Evolutionary conservation across 2,888 invertebrate species (phyloP), one percentile per base, ranked within the genome.

Genomic region (Drosophila vallismaia): DNA sequence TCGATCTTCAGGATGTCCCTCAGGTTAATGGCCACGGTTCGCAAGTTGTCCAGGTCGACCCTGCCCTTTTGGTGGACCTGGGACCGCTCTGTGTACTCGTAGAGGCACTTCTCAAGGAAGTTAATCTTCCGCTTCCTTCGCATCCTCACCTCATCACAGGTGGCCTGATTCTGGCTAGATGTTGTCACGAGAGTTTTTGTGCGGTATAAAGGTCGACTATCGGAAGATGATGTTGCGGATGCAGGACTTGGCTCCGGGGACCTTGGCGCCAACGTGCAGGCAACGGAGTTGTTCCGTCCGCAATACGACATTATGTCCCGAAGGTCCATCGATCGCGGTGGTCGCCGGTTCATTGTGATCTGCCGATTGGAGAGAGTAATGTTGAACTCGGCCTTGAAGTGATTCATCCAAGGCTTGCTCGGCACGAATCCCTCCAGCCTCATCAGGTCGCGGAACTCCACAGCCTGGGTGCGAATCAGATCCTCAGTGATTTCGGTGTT

Each of bases 221-320:
- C n/a, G n/a, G n/a, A n/a, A n/a, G n/a, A n/a, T n/a, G 24, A 26
- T 4, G 48, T 9, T 12, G 38, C 7, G 29, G 8, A 45, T 5
- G 53, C 10, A 3, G 64, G n/a, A 5, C 38, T 4, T 29, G 33
- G 46, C 29, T 53, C 68, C 8, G n/a, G 44, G 2, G 52, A 42
- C 9, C 57, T 64, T 14, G 24, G 42, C 28, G 26, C 51, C 29
- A 60, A 8, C 7, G 46, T 46, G 8, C 53, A 71, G 9, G 60
- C 53, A 45, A 62, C 50, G 8, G 70, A 12, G 0, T 67, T 76
- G 48, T 83, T 79, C 12, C 67, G 74, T 6, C 84, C 76, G 26
- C 90, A 90, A 28, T 82, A 90, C 8, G 89, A 82, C 90, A 90
- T 89, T 1, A 90, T 90, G 40, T 89, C 89, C 12, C 82, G 84